Base-by-base conservation (phyloP, 2,888 invertebrate species). In the Ectemnius cavifrons region DNA sequence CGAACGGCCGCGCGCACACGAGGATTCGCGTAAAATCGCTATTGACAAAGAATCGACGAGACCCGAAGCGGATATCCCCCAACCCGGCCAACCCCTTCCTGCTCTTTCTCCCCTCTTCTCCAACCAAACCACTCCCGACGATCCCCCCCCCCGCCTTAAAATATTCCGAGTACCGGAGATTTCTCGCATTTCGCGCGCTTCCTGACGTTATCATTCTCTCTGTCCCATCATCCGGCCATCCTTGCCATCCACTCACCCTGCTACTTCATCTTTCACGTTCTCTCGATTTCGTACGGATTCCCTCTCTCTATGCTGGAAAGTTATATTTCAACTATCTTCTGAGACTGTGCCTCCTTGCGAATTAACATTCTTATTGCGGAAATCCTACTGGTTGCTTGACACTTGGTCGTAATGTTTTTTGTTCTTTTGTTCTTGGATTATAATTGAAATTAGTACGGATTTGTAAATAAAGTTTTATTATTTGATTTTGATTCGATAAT, bases 1-100 rank as follows among this genome's bases (percentile, higher is more conserved):
- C 37, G 37, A 37, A 11, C 37, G 37, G 37, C 37, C 37, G 37
- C 37, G 37, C 37, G 37, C 37, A 37, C 37, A 37, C 37, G 37
- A 61, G 46, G 18, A 46, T 46, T 75, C 62, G 37, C 23, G 56
- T 67, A 73, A 64, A 73, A 78, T 78, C 76, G 71, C 63, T 75
- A 76, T 73, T 67, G 70, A 61, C 67, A 63, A 73, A 68, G 74
- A 75, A 77, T 77, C 74, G 70, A 57, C 37, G 37, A 64, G 68
- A 58, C 60, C 68, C 47, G 52, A 56, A n/a, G 66, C 57, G 67
- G 63, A 78, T 76, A 71, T 78, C 73, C 70, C 11, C 8, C 37
- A 37, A 37, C 37, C 37, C 37, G 8, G 8, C 37, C 37, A 37
- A 23, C 3, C 23, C 3, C 28, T 37, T 8, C 37, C 37, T 8